Evolutionary conservation across 2,113 vertebrate species (phyloP).

Genomic region (Edolisoma coerulescens): DNA sequence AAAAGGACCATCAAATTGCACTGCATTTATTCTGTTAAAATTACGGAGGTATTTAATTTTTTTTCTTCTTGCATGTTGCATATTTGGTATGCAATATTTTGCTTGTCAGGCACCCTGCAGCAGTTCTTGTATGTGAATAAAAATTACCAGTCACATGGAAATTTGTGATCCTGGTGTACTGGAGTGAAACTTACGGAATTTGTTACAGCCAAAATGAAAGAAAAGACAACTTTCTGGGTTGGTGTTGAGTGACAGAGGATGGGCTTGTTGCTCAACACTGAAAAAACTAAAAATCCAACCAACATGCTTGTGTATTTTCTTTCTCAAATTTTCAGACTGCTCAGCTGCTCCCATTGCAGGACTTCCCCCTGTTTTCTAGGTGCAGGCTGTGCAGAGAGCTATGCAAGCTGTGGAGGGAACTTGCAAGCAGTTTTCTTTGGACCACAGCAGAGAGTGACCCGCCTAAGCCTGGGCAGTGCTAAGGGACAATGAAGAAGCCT

Average conservation of each 20-base stretch:
- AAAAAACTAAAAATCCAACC: background rate
- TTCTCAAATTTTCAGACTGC: background rate
- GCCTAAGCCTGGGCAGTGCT: background rate
- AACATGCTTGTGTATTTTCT: accelerated
- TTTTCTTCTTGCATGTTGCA: background rate
- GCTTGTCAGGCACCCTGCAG: background rate
- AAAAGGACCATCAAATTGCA: background rate
- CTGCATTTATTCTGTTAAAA: background rate
- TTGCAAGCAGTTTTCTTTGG: background rate
- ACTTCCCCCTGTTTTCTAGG: background rate
- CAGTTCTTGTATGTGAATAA: background rate
- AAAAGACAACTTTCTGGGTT: background rate
- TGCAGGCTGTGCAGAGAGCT: background rate
- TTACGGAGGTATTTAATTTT: background rate
- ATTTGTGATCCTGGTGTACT: background rate
- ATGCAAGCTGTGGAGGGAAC: background rate
- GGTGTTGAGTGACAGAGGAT: background rate
- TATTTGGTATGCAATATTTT: background rate
- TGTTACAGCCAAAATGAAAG: background rate
- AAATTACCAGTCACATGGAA: background rate
- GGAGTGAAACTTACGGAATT: background rate
- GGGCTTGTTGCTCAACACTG: accelerated
- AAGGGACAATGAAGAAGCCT: background rate
- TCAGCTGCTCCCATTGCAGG: background rate
- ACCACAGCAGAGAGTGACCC: background rate